Evolutionary conservation across 2,888 invertebrate genomes (phyloP).

Genomic region (Seira sanloemensis): DNA sequence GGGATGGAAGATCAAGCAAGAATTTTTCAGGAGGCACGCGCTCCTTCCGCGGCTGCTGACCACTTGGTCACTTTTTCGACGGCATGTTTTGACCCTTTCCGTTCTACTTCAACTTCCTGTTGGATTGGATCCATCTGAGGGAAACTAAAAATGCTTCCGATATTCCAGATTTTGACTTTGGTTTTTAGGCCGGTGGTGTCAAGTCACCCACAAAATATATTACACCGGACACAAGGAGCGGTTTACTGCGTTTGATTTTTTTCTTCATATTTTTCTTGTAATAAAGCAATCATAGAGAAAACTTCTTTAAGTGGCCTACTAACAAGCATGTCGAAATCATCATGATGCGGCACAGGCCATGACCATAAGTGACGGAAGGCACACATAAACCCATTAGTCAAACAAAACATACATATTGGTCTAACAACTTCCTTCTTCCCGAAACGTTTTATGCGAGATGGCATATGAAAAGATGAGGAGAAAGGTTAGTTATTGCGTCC

Average conservation of each 20-base stretch:
- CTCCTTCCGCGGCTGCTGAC: conserved; percentile 49
- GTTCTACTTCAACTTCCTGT: conserved; percentile 26
- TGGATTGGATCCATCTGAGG: conserved; percentile 42
- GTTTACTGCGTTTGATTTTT: neutral
- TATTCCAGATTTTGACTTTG: conserved; percentile 1
- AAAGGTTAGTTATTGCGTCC: neutral
- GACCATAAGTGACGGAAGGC: conserved; percentile 41
- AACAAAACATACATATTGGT: conserved; percentile 53
- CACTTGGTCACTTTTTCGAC: conserved; percentile 59
- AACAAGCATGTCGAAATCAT: conserved; percentile 13
- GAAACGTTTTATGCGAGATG: conserved; percentile 32
- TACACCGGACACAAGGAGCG: neutral
- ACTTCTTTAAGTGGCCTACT: conserved; percentile 3
- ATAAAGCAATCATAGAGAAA: conserved; percentile 1
- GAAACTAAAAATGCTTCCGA: conserved; percentile 48
- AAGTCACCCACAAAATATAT: conserved; percentile 7
- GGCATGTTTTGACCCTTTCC: conserved; percentile 46
- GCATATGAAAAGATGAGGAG: conserved; percentile 10
- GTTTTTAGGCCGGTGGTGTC: neutral
- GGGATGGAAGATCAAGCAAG: conserved; percentile 44
- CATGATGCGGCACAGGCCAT: conserved; percentile 16
- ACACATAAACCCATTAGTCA: conserved; percentile 59
- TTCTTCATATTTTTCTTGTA: neutral
- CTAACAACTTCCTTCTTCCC: conserved; percentile 56
- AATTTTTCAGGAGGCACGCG: conserved; percentile 39